Base-by-base conservation (phyloP, 1,140 invertebrate species). In the Sycophaga agraensis region DNA sequence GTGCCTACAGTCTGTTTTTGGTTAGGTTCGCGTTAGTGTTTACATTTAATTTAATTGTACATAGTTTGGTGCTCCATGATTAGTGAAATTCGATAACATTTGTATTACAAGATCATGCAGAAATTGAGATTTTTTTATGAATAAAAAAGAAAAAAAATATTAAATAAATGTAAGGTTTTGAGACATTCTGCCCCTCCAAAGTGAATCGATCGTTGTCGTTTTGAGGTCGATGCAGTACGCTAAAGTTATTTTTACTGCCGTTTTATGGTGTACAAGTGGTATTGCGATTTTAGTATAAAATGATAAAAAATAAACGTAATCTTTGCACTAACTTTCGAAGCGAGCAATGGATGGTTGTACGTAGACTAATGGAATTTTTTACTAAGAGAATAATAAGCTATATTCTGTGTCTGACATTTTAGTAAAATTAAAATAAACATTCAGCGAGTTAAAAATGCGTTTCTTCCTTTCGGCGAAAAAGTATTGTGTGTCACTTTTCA, bases 241-340 rank as follows among this genome's bases (percentile, higher is more conserved):
- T 65, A 56, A 65, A 65, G 59, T 66, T 65, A 65, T 66, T 62
- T 58, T 69, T 73, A 73, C 71, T 73, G 71, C 70, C 70, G 69
- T 72, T 73, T 73, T 58, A 61, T 45, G 53, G 19, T 59, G 42
- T 59, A 45, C 39, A 46, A 19, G 34, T 35, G 61, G 34, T 66
- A 21, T 60, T 53, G 64, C 37, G 56, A 57, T 56, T 63, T 66
- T 64, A 49, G 43, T 46, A 59, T 50, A 60, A 54, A 55, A 28
- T 24, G 50, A 62, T 37, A 56, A 62, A 53, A 35, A n/a, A n/a
- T n/a, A n/a, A 37, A 45, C 28, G 22, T 59, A 45, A 55, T 54
- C 42, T 64, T 59, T 53, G 31, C 43, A 48, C 40, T 26, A 11
- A 39, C 21, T 40, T 55, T 55, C 12, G 8, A 53, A 45, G 50